Evolutionary conservation across 2,888 invertebrate species (phyloP).

Genomic region (Ectobius pallidus): DNA sequence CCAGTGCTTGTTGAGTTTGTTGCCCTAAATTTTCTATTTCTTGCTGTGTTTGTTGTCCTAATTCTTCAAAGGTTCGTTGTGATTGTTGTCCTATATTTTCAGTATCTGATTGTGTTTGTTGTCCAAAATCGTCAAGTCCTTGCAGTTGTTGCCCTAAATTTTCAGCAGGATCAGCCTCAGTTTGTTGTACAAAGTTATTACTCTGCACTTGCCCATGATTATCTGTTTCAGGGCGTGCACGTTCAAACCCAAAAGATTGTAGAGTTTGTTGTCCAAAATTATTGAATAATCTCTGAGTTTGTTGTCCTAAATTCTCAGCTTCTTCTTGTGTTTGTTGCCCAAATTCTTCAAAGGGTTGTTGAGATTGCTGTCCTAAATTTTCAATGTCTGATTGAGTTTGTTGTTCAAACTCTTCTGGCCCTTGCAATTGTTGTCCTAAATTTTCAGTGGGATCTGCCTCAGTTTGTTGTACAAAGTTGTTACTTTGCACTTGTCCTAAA

Average conservation of each 20-base stretch:
- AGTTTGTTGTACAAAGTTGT: neutral
- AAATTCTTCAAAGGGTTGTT: constrained; percentile 21
- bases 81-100: neutral
- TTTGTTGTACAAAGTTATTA: too few species aligned
- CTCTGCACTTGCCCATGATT: too few species aligned
- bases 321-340: constrained; percentile 41
- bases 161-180: neutral
- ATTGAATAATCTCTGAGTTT: too few species aligned
- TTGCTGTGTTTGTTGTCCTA: neutral
- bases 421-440: neutral
- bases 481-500: constrained; percentile 48
- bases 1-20: constrained; percentile 8
- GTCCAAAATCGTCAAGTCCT: neutral
- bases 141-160: neutral
- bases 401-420: too few species aligned
- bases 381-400: neutral
- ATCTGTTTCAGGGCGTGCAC: too few species aligned
- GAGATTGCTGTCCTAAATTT: neutral
- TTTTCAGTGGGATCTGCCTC: neutral
- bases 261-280: too few species aligned
- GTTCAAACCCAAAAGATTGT: too few species aligned
- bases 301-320: constrained; percentile 38
- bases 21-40: neutral
- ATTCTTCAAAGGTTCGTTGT: neutral
- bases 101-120: neutral